phyloP scores from a whole-genome alignment of 2,113 vertebrate genomes.

The Zosterops lateralis region DNA sequence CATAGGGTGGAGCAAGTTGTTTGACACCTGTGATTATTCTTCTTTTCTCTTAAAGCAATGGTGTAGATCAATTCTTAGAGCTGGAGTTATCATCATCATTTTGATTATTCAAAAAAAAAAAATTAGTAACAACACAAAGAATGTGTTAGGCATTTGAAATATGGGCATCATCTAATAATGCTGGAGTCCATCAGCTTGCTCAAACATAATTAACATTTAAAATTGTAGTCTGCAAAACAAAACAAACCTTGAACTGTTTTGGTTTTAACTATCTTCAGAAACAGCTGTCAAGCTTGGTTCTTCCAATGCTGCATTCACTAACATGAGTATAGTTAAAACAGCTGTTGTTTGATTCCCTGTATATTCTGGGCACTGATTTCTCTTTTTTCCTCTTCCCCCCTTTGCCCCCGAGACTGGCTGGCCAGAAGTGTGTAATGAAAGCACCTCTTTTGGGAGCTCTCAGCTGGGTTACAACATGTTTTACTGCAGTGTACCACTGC shows the following conservation, averaged over 20 bases:
- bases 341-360: not conserved
- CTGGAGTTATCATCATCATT: not conserved
- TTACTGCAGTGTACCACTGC: not conserved
- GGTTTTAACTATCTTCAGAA: not conserved
- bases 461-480: not conserved
- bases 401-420: fast-evolving
- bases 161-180: not conserved
- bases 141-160: not conserved
- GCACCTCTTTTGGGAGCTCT: not conserved
- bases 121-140: not conserved
- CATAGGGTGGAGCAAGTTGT: not conserved
- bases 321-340: not conserved
- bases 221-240: not conserved
- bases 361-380: not conserved
- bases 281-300: not conserved
- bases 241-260: not conserved
- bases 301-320: not conserved
- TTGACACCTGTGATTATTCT: not conserved
- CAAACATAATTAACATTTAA: not conserved
- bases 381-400: not conserved
- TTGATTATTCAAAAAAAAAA: not conserved
- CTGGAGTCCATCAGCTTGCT: not conserved
- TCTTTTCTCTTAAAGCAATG: not conserved
- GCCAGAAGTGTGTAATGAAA: not conserved
- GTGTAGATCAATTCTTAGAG: not conserved